Base-by-base conservation (phyloP, 2,113 vertebrate genomes). In the Neofelis nebulosa region DNA sequence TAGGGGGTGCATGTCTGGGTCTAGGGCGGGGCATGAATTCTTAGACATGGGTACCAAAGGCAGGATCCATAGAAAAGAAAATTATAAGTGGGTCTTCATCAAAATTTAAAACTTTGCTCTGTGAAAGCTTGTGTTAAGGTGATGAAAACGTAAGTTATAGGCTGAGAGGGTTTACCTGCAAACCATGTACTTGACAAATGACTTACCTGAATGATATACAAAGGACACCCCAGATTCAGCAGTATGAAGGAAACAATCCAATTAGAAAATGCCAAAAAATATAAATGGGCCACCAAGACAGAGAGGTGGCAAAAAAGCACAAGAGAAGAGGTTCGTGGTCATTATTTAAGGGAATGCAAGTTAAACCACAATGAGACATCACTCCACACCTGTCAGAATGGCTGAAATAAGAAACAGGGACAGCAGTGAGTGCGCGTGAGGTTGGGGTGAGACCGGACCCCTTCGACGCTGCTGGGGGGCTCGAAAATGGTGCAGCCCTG, bases 261-360 rank as follows among this genome's bases (percentile, higher is more conserved):
- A 79, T 25, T 79, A 78, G 57, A 86, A 78, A 86, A 93, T 27
- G 57, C 81, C 41, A 68, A 57, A 68, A 78, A 41, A 63, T 85
- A 63, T 76, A 74, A 36, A 38, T 23, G 81, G 50, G 36, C 73
- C 65, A 57, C 18, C 45, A 45, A 79, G 83, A 87, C n/a, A n/a
- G 21, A 76, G 33, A 93, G 69, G 38, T 23, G 69, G 55, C 69
- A 76, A 18, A 76, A 50, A 65, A 74, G 68, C 25, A 16, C 69
- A 74, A 36, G 81, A 52, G 16, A 81, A 52, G 25, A 93, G 29
- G 55, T 38, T 76, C 33, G 50, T 25, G 50, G 74, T 66, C 57
- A 52, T 65, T 38, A 76, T 61, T 50, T 65, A 93, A 85, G 55
- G 33, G 38, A 48, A 76, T 66, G 55, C 45, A 76, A 85, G 65